Conservation (phyloP, 2,888 invertebrate species). For the Cloeon dipterum region DNA sequence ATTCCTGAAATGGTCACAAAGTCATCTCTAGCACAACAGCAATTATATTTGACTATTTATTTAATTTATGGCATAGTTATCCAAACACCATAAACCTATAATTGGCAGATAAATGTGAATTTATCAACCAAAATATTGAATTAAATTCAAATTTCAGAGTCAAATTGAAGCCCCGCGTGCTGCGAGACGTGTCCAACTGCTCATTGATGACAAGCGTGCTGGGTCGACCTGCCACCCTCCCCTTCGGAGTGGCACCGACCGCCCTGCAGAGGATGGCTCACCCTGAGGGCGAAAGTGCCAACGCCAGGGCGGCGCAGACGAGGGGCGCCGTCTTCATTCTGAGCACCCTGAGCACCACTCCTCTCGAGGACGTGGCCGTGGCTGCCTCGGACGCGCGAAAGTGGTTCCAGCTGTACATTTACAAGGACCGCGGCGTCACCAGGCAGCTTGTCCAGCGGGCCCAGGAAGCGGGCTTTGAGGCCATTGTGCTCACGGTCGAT, state of each 20-base stretch:
- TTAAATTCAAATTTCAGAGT: too few relatives aligned
- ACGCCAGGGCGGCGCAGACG: constrained; percentile 52
- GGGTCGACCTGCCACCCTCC: constrained; percentile 41
- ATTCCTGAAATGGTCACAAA: too few relatives aligned
- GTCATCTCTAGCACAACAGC: constrained; percentile 5
- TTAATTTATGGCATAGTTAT: too few relatives aligned
- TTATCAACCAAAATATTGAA: too few relatives aligned
- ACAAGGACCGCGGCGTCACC: constrained; percentile 52
- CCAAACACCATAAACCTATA: too few relatives aligned
- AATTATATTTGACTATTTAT: constrained; percentile 5
- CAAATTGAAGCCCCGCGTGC: constrained; percentile 51
- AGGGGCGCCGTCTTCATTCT: constrained; percentile 36
- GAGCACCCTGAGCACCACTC: constrained; percentile 68
- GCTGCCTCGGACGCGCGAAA: constrained; percentile 51
- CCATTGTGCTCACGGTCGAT: constrained; percentile 71
- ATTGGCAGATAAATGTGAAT: too few relatives aligned
- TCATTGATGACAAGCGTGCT: constrained; percentile 36
- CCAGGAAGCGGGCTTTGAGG: constrained; percentile 65
- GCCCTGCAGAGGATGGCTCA: constrained; percentile 87
- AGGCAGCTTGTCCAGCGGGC: constrained; percentile 47
- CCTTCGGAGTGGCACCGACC: constrained; percentile 64
- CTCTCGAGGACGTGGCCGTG: constrained; percentile 65
- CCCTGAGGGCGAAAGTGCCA: constrained; percentile 67
- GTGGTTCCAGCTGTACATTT: constrained; percentile 87
- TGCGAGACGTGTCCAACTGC: constrained; percentile 45